Percentiles rank a stretch among this genome's conserved stretches.
phyloP scores from a whole-genome alignment of 2,113 vertebrate genomes.

The Erinaceus europaeus region DNA sequence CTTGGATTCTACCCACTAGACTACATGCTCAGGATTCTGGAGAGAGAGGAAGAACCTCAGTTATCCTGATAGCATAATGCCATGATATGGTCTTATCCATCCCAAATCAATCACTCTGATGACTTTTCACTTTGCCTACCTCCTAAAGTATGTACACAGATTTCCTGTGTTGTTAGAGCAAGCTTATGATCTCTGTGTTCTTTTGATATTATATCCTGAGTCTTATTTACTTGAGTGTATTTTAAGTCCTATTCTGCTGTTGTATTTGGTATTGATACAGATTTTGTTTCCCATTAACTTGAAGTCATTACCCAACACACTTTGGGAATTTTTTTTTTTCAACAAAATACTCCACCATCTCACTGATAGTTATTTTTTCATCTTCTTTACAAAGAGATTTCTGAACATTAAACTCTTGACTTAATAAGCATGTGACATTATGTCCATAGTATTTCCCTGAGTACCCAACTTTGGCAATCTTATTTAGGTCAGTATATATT shows the following conservation, averaged over 20 bases:
- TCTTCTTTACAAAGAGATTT: not conserved
- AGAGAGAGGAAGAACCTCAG: not conserved
- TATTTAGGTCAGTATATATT: not conserved
- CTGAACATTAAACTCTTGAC: not conserved
- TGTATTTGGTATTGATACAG: not conserved
- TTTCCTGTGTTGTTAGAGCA: not conserved
- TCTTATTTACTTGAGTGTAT: not conserved
- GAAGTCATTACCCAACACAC: slow-evolving; percentile 22
- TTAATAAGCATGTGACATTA: not conserved
- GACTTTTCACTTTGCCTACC: not conserved
- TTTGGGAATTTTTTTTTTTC: not conserved
- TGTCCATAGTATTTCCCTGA: not conserved
- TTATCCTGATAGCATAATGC: not conserved
- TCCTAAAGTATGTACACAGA: not conserved
- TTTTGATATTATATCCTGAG: not conserved
- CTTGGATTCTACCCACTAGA: not conserved
- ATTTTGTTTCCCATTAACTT: not conserved
- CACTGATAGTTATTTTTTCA: not conserved
- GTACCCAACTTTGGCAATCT: not conserved
- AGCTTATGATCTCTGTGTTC: not conserved
- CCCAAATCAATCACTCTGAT: not conserved
- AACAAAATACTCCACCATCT: not conserved
- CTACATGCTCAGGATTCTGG: not conserved
- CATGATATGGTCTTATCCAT: not conserved
- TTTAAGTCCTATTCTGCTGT: not conserved